Conservation (phyloP, 2,797 vertebrate species). For the Enteromius argenteus region DNA sequence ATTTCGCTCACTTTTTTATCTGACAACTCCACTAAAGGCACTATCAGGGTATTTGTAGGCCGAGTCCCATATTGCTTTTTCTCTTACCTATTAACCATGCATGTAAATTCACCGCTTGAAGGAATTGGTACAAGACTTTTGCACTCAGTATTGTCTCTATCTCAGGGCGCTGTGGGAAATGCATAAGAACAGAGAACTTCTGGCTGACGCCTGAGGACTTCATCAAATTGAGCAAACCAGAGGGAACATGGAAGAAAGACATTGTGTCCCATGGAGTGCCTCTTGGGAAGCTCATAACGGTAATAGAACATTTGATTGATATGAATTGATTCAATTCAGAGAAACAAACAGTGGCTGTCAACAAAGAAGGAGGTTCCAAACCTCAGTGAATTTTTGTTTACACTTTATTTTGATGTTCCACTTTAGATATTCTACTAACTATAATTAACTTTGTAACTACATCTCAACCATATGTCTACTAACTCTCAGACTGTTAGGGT, state of each 20-base stretch:
- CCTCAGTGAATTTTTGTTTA: background rate
- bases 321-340: background rate
- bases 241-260: conserved; percentile 67
- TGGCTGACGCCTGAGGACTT: conserved; percentile 77
- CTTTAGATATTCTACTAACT: no score
- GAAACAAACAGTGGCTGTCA: no score
- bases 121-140: no score
- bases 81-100: background rate
- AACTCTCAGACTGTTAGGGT: no score
- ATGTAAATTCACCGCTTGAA: background rate
- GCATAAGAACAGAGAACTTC: conserved; percentile 71
- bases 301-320: background rate
- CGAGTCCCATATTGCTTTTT: background rate
- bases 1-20: background rate
- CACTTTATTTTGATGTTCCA: no score
- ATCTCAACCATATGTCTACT: no score
- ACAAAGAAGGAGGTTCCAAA: no score
- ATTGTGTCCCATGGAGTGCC: conserved; percentile 66
- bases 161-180: conserved; percentile 68
- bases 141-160: background rate
- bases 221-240: background rate
- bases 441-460: no score
- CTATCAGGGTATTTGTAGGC: background rate
- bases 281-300: conserved; percentile 52
- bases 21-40: background rate